Base-by-base conservation (phyloP, 1,140 invertebrate species). In the Platyura marginata region DNA sequence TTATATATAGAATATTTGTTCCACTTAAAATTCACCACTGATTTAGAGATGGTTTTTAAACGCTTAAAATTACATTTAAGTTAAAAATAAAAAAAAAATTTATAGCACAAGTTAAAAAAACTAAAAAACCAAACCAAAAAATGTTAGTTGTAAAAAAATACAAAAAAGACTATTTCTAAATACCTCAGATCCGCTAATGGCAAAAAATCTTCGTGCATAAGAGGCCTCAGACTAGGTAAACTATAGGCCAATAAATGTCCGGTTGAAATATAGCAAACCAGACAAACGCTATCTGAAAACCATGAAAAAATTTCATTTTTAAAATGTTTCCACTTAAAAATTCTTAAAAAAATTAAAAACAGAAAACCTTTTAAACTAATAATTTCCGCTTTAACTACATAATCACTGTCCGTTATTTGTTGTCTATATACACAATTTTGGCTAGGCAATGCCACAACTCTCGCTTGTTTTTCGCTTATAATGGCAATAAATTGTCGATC, bases 401-500 rank as follows among this genome's bases (percentile, higher is more conserved):
- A 91, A 62, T 90, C 83, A 38, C 78, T 76, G 51, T 88, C 85
- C 45, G 81, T 76, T 48, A 89, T 71, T 60, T 87, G 82, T 62
- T 85, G 80, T 48, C 81, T 74, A 63, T 85, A 88, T 48, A 84
- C 73, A 63, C 76, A 94, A 65, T 84, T 93, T 63, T 96, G 92
- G 44, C 88, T 92, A 47, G 92, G 92, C 53, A 96, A 72, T 46
- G 87, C 86, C 38, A 94, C 80, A 41, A 96, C 86, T 59, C 90
- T 74, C 41, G 89, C 89, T 66, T 95, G 89, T 63, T 94, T 95
- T 64, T 96, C 91, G 37, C 89, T 93, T 42, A 81, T 81, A 45
- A 96, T 75, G 15, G 93, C 84, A 39, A 89, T 82, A 66, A 89
- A 93, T 71, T 96, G 92, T 48, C 83, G 70, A 66, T 95, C 90